Conservation (phyloP, 2,113 vertebrate genomes). For the Ursus arctos region DNA sequence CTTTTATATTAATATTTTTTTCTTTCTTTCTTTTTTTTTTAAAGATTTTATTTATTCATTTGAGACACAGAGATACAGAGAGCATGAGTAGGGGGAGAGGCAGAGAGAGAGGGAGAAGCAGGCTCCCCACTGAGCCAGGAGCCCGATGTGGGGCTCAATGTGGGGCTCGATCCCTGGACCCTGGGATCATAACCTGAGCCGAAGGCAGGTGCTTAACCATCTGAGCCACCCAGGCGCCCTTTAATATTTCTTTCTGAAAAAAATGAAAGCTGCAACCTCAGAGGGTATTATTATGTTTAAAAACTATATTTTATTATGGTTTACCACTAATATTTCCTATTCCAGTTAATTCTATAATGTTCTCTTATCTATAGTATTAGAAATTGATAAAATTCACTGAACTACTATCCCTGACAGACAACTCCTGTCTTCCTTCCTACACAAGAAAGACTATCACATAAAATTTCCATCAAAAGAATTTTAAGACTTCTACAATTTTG, state of each 20-base stretch:
- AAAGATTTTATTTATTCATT: too few relatives aligned
- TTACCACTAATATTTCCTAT: not conserved
- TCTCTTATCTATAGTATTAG: not conserved
- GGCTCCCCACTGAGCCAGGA: too few relatives aligned
- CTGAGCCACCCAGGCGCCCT: too few relatives aligned
- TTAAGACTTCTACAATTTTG: not conserved
- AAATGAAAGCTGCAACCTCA: not conserved
- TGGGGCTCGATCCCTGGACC: too few relatives aligned
- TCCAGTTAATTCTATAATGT: not conserved
- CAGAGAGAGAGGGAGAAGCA: too few relatives aligned
- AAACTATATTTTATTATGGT: not conserved
- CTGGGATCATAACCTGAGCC: too few relatives aligned
- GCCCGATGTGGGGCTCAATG: too few relatives aligned
- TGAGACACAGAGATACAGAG: too few relatives aligned
- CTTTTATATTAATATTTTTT: conserved; percentile 8
- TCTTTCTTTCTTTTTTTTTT: not conserved
- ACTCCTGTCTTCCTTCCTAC: not conserved
- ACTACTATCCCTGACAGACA: not conserved
- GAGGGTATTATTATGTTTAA: not conserved
- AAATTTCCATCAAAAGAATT: conserved; percentile 26
- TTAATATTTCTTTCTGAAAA: not conserved
- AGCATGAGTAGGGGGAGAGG: too few relatives aligned
- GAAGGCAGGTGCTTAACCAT: too few relatives aligned
- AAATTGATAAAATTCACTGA: conserved; percentile 16
- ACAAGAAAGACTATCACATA: conserved; percentile 6